Conservation (phyloP, 2,113 vertebrate genomes). For the Empidonax traillii region DNA sequence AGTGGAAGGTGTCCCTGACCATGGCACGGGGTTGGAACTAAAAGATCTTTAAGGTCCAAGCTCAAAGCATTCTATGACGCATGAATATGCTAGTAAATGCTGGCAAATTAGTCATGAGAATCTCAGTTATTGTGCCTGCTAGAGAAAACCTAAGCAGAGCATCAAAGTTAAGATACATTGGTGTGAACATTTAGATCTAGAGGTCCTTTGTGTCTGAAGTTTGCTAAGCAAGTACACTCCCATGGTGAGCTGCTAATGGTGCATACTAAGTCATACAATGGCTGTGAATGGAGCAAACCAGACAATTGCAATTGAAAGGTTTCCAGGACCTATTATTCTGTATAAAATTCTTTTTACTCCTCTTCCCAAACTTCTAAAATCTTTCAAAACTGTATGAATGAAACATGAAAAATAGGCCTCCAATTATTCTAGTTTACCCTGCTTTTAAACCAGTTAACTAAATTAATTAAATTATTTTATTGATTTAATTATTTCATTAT, state of each 20-base stretch:
- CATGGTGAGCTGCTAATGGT: neutral
- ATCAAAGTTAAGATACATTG: neutral
- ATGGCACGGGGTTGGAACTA: neutral
- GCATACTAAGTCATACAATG: neutral
- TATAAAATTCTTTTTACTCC: neutral
- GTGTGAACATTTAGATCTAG: neutral
- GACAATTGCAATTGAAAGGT: neutral
- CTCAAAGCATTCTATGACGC: neutral
- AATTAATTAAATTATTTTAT: neutral
- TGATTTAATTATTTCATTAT: neutral
- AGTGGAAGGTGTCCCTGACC: neutral
- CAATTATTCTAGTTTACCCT: neutral
- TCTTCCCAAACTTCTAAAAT: neutral
- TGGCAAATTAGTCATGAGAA: neutral
- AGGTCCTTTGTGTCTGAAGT: neutral
- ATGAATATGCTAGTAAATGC: neutral
- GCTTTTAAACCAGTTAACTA: neutral
- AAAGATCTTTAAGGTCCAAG: neutral
- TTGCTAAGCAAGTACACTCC: neutral
- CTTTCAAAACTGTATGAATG: neutral
- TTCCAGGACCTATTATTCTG: neutral
- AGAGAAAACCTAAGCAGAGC: neutral
- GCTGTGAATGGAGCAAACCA: neutral
- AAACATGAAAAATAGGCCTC: neutral
- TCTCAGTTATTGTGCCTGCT: neutral